Percentiles rank a stretch among this genome's conserved stretches.
phyloP scores from a whole-genome alignment of 2,888 invertebrate genomes.

The Andrena minutula region DNA sequence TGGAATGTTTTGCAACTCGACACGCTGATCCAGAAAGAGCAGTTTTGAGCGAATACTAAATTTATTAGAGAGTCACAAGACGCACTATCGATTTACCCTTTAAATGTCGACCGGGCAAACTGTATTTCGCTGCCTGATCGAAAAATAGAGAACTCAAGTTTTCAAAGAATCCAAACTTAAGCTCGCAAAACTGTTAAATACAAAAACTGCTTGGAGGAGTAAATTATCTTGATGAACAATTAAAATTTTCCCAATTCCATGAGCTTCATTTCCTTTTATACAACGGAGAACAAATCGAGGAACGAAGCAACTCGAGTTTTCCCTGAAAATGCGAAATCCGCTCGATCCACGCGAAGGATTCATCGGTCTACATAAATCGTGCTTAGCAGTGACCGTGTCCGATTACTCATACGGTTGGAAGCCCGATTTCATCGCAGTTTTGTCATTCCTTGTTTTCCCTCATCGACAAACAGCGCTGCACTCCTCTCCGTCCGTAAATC shows the following conservation, averaged over 20 bases:
- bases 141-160: not conserved
- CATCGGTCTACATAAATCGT: conserved; percentile 46
- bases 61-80: conserved; percentile 30
- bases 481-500: conserved; percentile 34
- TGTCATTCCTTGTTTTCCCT: conserved; percentile 42
- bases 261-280: not conserved
- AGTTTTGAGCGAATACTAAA: conserved; percentile 35
- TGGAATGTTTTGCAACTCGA: conserved; percentile 48
- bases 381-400: conserved; percentile 14
- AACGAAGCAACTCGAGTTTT: not conserved
- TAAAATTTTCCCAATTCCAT: too few species aligned
- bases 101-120: not conserved
- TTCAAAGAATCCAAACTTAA: not conserved
- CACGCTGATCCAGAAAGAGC: not conserved
- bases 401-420: conserved; percentile 57
- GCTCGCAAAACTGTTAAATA: too few species aligned
- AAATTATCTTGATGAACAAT: too few species aligned
- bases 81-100: conserved; percentile 8
- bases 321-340: not conserved
- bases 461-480: conserved; percentile 26
- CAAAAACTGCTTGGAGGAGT: too few species aligned
- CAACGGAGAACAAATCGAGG: not conserved
- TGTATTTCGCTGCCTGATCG: not conserved
- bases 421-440: conserved; percentile 50
- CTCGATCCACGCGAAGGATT: conserved; percentile 20